A percentile compares a stretch with the other conserved stretches of the same genome.
phyloP scores from a whole-genome alignment of 1,140 invertebrate genomes.

The Anastrepha obliqua region DNA sequence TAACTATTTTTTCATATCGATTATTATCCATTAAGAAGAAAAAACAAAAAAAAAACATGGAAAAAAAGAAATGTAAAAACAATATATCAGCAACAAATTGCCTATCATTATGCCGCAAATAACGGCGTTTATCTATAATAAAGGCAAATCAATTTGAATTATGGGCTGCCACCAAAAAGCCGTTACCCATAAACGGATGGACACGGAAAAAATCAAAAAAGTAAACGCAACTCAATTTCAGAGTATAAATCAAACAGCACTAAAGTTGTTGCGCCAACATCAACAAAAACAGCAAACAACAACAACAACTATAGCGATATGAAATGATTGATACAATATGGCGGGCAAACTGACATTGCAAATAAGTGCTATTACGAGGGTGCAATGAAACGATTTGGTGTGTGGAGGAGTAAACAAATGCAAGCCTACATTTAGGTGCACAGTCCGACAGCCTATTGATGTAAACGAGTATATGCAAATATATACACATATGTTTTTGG shows the following conservation, averaged over 20 bases:
- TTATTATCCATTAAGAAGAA: background rate
- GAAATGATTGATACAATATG: conserved; percentile 56
- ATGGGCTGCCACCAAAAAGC: background rate
- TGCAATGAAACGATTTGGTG: background rate
- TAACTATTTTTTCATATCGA: background rate
- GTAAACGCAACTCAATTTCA: background rate
- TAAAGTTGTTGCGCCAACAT: background rate
- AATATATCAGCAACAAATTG: conserved; percentile 43
- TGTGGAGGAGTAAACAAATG: background rate
- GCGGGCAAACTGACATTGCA: conserved; percentile 53
- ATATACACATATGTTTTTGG: conserved; percentile 34
- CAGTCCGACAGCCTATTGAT: background rate
- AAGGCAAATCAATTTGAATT: conserved; percentile 47
- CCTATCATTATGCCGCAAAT: conserved; percentile 45
- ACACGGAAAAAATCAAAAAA: background rate
- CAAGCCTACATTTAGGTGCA: conserved; percentile 10
- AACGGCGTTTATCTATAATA: conserved; percentile 42
- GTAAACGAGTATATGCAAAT: background rate
- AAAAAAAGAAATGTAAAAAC: background rate
- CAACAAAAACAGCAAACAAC: background rate
- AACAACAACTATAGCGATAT: conserved; percentile 8
- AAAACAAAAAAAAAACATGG: background rate
- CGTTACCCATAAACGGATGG: conserved; percentile 36
- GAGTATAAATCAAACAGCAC: conserved; percentile 34
- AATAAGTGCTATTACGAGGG: conserved; percentile 54